A percentile compares a stretch with the other conserved stretches of the same genome.
Conservation (phyloP, 2,888 invertebrate genomes). For the Lysandra coridon region DNA sequence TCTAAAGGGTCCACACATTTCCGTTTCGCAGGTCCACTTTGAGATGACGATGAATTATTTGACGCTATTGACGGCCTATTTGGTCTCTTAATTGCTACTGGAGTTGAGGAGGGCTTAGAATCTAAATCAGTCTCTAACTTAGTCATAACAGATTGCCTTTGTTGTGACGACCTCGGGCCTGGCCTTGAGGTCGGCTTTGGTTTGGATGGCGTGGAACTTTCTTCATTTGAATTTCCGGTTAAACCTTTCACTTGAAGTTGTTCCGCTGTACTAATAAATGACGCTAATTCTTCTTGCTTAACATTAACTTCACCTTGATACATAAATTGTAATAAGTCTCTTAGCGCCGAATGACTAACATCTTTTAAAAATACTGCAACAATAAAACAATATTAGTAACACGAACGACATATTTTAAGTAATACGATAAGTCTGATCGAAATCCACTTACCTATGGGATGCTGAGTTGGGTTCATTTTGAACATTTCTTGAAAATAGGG, state of each 20-base stretch:
- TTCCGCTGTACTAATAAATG: slow-evolving; percentile 86
- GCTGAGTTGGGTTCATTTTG: slow-evolving; percentile 85
- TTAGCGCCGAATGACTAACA: slow-evolving; percentile 84
- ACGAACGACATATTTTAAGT: slow-evolving; percentile 33
- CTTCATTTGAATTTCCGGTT: slow-evolving; percentile 83
- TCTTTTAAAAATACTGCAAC: slow-evolving; percentile 85
- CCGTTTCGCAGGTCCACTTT: slow-evolving; percentile 79
- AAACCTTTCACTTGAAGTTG: slow-evolving; percentile 86
- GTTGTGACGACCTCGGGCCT: slow-evolving; percentile 84
- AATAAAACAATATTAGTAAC: slow-evolving; percentile 46
- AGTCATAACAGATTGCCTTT: slow-evolving; percentile 82
- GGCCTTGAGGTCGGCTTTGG: slow-evolving; percentile 80
- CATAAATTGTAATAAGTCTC: slow-evolving; percentile 86
- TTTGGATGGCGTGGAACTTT: slow-evolving; percentile 80
- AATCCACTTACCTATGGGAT: slow-evolving; percentile 81
- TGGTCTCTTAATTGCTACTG: slow-evolving; percentile 82
- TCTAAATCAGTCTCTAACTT: slow-evolving; percentile 82
- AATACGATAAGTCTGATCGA: neutral
- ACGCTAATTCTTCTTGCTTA: slow-evolving; percentile 85
- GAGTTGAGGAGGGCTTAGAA: slow-evolving; percentile 83
- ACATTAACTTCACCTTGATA: slow-evolving; percentile 87
- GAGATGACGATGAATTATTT: slow-evolving; percentile 81
- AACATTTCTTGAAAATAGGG: slow-evolving; percentile 87
- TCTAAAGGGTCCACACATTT: slow-evolving; percentile 83
- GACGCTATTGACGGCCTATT: slow-evolving; percentile 83